These are phyloP conservation scores for Xenentodon cancila DNA, from an alignment of 2,797 vertebrate species.

Conservation along the genomic window DNA sequence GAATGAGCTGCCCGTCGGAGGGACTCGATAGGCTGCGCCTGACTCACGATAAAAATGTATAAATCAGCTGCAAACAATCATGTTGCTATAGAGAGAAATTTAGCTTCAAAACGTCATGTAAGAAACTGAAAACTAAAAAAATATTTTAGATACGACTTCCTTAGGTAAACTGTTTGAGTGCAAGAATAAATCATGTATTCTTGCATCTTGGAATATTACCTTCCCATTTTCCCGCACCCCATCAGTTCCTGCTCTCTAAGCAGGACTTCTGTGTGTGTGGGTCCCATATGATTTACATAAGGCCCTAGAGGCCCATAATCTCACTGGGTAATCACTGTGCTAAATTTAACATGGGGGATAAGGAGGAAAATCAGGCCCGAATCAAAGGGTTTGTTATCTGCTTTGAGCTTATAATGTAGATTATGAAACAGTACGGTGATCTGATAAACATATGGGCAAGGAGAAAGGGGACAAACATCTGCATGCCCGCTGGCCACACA, in stretches of 20 bases:
- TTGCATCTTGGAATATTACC: slow-evolving; percentile 26
- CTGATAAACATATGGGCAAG: slow-evolving; percentile 75
- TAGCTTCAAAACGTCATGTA: neutral
- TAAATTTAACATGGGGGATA: slow-evolving; percentile 76
- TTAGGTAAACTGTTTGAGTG: slow-evolving; percentile 18
- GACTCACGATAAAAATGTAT: too few relatives aligned
- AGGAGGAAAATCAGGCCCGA: slow-evolving; percentile 63
- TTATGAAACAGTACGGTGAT: slow-evolving; percentile 69
- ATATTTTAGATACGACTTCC: slow-evolving; percentile 15
- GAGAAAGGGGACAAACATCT: slow-evolving; percentile 65
- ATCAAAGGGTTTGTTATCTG: slow-evolving; percentile 75
- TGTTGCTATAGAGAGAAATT: slow-evolving; percentile 11
- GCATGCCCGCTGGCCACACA: slow-evolving; percentile 68
- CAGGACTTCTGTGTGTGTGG: slow-evolving; percentile 36
- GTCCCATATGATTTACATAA: slow-evolving; percentile 68
- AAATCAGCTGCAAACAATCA: slow-evolving; percentile 1
- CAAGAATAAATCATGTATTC: neutral
- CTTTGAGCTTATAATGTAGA: slow-evolving; percentile 61
- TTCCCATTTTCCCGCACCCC: slow-evolving; percentile 29
- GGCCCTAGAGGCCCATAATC: slow-evolving; percentile 59
- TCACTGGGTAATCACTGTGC: slow-evolving; percentile 68
- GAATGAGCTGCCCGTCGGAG: slow-evolving; percentile 24
- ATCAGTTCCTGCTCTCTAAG: slow-evolving; percentile 33
- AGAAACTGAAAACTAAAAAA: neutral
- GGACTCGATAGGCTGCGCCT: neutral